Evolutionary conservation across 1,140 invertebrate species (phyloP), one percentile per base, ranked within the genome.

Genomic region (Leptonema lineaticorne): DNA sequence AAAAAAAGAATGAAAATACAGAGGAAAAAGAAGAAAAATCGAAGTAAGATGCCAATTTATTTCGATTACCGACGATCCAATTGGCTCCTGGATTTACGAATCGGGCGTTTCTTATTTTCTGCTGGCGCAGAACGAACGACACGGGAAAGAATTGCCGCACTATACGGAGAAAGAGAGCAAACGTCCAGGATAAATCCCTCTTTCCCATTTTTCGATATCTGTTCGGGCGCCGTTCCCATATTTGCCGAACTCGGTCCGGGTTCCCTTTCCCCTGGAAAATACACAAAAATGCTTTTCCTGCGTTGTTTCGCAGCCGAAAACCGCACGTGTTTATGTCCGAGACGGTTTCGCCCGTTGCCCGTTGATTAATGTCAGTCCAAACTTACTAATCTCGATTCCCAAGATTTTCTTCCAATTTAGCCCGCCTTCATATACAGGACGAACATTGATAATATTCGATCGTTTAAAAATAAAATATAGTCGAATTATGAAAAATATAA

Each of bases 51-150:
- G 64, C 70, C 70, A 72, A 72, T 72, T 69, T 72, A 72, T 72
- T 72, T 72, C 70, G 70, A 72, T 72, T 72, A 69, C 70, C 64
- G 68, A 60, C 70, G 67, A 72, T 69, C 67, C 70, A 72, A 72
- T 72, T 72, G 70, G 67, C 60, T 67, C 59, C 48, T 63, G 70
- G 70, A 72, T 72, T 72, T 72, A 72, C 63, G 70, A 69, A 69
- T 72, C 64, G 63, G 59, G 70, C 66, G 63, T 69, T 71, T 68
- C 67, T 71, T 71, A 48, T 63, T 50, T 46, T 69, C 56, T 27
- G 46, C 56, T 66, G 62, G 27, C 64, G 58, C 33, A 68, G 41
- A 28, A 45, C 37, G 16, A 45, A 45, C 37, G 14, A 16, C 37
- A 9, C 37, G 14, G 16, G 16, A n/a, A 16, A 16, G 11, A 45